Percentiles rank a stretch among this genome's conserved stretches.
Evolutionary conservation across 2,797 vertebrate genomes (phyloP).

Genomic region (Melanotaenia pygmaea): DNA sequence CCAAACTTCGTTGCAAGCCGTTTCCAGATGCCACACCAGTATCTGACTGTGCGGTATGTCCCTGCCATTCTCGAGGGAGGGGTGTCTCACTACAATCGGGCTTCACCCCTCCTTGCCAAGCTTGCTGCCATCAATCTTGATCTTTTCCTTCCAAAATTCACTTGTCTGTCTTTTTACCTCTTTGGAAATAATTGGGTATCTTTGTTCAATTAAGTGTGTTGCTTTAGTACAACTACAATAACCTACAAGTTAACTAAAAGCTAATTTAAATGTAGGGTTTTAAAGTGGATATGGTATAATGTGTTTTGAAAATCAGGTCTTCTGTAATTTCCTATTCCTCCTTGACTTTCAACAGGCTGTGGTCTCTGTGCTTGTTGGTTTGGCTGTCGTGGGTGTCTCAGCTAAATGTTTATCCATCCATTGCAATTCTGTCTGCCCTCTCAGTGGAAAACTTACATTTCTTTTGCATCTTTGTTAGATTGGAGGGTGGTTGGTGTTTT

Average conservation of each 20-base stretch:
- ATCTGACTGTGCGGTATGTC: slow-evolving; percentile 90
- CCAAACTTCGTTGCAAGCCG: slow-evolving; percentile 87
- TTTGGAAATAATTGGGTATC: slow-evolving; percentile 42
- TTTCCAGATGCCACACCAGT: slow-evolving; percentile 85
- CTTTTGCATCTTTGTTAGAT: slow-evolving; percentile 20
- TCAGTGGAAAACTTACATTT: slow-evolving; percentile 26
- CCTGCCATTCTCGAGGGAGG: slow-evolving; percentile 70
- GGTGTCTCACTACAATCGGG: slow-evolving; percentile 67
- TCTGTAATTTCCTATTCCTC: slow-evolving; percentile 52
- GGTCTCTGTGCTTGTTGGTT: slow-evolving; percentile 59
- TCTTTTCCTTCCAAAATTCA: slow-evolving; percentile 57
- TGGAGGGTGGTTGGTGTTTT: slow-evolving; percentile 7
- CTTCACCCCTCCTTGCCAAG: slow-evolving; percentile 63
- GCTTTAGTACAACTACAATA: slow-evolving; percentile 18
- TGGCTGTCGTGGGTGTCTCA: slow-evolving; percentile 41
- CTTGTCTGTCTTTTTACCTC: slow-evolving; percentile 33
- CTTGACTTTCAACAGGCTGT: slow-evolving; percentile 47
- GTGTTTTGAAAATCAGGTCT: slow-evolving; percentile 14
- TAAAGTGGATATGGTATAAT: not conserved
- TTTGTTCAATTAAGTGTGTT: slow-evolving; percentile 37
- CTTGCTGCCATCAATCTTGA: slow-evolving; percentile 65
- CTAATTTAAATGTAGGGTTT: slow-evolving; percentile 13
- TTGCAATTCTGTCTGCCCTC: slow-evolving; percentile 37
- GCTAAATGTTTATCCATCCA: slow-evolving; percentile 40
- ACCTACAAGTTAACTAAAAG: slow-evolving; percentile 1